Base-by-base conservation (phyloP, 2,888 invertebrate species). In the Sminthurides aquaticus region DNA sequence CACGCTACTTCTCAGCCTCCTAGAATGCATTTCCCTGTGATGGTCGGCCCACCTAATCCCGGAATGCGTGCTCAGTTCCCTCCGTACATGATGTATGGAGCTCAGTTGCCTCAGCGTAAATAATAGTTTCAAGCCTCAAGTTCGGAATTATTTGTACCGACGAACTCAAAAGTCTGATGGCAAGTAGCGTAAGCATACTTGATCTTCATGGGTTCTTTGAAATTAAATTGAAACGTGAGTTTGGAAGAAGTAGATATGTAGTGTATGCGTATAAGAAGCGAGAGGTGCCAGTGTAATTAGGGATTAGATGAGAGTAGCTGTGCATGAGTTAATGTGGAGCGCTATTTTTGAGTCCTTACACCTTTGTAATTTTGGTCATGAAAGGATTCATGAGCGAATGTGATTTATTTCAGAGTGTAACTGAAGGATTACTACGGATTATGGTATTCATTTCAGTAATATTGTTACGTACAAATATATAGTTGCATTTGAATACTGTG, bases 11-110 rank as follows among this genome's bases (percentile, higher is more conserved):
- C 29, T 20, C 62, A 25, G 11, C 62, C 20, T 11, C 49, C 24
- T 22, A 56, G 62, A 57, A 24, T 57, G 34, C 62, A 56, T 24
- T 62, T 27, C 27, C 62, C 62, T 48, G 62, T 62, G 1, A 56
- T 62, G 48, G 62, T 56, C 11, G 57, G 57, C 18, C 62, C 43
- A n/a, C 62, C 62, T 20, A 5, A 5, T 15, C 55, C 54, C 11
- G 52, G 29, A 54, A 55, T 55, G 25, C 62, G 56, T 1, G 57
- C 28, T 48, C 62, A 25, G 27, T 57, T 57, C 18, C 57, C 62
- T 18, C 62, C 56, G 28, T 62, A 29, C 20, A 57, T 62, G 26
- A 62, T 57, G n/a, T 62, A 62, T 49, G 48, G 43, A 56, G 11
- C 24, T 8, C 62, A 48, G 5, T n/a, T 62, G 43, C 57, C 56